Conservation (phyloP, 2,888 invertebrate genomes). For the Argynnis bischoffii region DNA sequence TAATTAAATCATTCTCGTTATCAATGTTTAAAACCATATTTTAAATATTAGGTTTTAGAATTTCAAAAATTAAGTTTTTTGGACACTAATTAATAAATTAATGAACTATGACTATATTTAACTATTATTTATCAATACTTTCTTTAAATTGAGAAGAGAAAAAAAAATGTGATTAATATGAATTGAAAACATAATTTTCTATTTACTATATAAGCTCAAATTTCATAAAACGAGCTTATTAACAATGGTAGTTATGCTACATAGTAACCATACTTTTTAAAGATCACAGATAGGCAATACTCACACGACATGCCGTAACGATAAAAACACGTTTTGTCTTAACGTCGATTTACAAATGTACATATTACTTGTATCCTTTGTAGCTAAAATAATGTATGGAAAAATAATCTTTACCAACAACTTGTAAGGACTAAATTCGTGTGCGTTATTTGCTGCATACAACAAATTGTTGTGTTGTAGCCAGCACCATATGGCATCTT, state of each 20-base stretch:
- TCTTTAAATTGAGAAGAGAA: too few species aligned
- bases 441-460: constrained; percentile 38
- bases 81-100: too few species aligned
- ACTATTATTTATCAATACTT: too few species aligned
- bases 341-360: constrained; percentile 19
- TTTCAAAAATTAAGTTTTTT: too few species aligned
- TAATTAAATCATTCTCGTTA: background rate
- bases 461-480: constrained; percentile 54
- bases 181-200: too few species aligned
- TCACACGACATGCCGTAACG: constrained; percentile 36
- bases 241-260: constrained; percentile 2
- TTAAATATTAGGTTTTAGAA: too few species aligned
- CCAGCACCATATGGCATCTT: constrained; percentile 66
- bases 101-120: too few species aligned
- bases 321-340: constrained; percentile 40
- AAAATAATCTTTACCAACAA: background rate
- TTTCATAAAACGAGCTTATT: background rate
- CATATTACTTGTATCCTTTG: background rate
- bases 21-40: too few species aligned
- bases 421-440: constrained; percentile 44
- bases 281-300: constrained; percentile 33
- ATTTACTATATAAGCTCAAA: background rate
- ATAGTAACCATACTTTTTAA: constrained; percentile 17
- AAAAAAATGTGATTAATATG: too few species aligned
- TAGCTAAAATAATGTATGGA: background rate